Base-by-base conservation (phyloP, 1,140 invertebrate genomes). In the Drosophila hydei region DNA sequence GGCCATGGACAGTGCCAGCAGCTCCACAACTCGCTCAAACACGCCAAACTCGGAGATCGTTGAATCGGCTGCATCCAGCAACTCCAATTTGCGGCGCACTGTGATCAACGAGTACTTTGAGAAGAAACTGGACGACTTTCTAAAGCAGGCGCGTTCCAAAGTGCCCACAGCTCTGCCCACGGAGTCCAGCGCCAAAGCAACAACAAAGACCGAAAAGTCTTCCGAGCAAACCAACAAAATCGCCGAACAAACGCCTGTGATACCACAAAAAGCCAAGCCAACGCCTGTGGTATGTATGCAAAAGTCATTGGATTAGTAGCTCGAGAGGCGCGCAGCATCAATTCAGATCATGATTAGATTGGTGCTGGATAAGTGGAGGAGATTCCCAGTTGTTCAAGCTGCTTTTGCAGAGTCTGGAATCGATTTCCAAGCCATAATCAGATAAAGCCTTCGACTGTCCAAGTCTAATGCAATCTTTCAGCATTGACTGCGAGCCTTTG, bases 51-150 rank as follows among this genome's bases (percentile, higher is more conserved):
- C 78, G 0, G 83, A 87, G 59, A 87, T 88, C 11, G 36, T 61
- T 0, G 81, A 79, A 0, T 19, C 71, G 19, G 19, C 61, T 5
- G 9, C 58, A 1, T 18, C 51, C 19, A 45, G 16, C 5, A 83
- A 48, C 30, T 14, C 48, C n/a, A 87, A 81, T 38, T 36, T 88
- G 2, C 25, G 75, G 18, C 72, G 87, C 14, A 78, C 76, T 12
- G 47, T 76, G 33, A 87, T 84, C 14, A 90, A 77, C 42, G 89
- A 90, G n/a, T 71, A 59, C 40, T 91, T 91, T 30, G 90, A 91
- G 47, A 84, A 85, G 55, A 91, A 85, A 52, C 60, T 91, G 8
- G 89, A 91, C 43, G 77, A 89, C 36, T 91, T 89, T 16, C 68
- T 91, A 0, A 90, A 91, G 60, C 72, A 88, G 38, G 83, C 83